Evolutionary conservation across 1,140 invertebrate genomes (phyloP), one percentile per base, ranked within the genome.

Genomic region (Drosophila sp.): DNA sequence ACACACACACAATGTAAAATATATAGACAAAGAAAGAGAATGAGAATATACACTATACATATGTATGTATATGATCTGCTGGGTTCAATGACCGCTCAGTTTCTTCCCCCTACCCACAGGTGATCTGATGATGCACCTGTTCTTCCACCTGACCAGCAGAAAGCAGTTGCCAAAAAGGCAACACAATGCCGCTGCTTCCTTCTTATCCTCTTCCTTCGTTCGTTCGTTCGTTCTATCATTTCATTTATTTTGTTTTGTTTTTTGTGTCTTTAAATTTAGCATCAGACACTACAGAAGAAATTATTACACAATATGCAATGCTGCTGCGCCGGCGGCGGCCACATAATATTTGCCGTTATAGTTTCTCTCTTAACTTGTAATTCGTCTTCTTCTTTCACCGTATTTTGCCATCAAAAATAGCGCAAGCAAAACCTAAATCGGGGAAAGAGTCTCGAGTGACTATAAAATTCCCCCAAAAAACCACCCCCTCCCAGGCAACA

Each of bases 261-360:
- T 25, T 30, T 17, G n/a, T 33, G 4, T 33, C n/a, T 58, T 56
- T 87, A 87, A 82, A 79, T 72, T 87, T 85, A 85, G 76, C 69
- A 72, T 57, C 60, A 82, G 83, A 85, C 79, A 62, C 63, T 67
- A 65, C 65, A 29, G 44, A 68, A 73, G 44, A 68, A 77, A 80
- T 77, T 80, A 80, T 80, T 80, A 80, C 79, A 80, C 79, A 80
- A 80, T 80, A 80, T 80, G 72, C 72, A 65, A 61, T 50, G 41
- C 27, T 30, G 55, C 35, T 35, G 11, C 35, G 58, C n/a, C 40
- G 10, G 7, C 27, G 30, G 4, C 55, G 17, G 55, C n/a, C 68
- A 76, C 72, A 76, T 76, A 69, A 76, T 76, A 63, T 60, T 23
- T 33, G 66, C 60, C 60, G 33, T 68, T 32, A 30, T 29, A 60